These are phyloP conservation scores for Ophiodon elongatus DNA, from an alignment of 2,113 vertebrate genomes.

Conservation along the genomic window DNA sequence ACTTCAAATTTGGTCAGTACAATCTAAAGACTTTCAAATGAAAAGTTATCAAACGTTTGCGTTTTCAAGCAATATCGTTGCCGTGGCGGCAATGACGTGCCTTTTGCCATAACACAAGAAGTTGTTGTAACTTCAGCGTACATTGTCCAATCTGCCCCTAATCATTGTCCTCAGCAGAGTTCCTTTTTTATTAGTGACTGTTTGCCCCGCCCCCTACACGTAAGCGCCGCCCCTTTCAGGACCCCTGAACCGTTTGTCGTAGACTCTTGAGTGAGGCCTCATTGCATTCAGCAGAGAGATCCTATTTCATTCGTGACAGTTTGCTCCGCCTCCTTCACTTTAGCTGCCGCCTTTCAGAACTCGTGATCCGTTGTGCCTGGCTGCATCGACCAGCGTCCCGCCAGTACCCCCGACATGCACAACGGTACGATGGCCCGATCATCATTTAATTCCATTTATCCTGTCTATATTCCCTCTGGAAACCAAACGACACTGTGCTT, in stretches of 20 bases:
- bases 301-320: background rate
- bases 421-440: background rate
- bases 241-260: no score
- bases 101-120: background rate
- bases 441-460: constrained; percentile 34
- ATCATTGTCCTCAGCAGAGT: background rate
- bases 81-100: background rate
- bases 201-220: background rate
- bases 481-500: constrained; percentile 18
- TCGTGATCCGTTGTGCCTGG: background rate
- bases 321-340: background rate
- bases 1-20: background rate
- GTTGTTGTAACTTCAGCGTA: background rate
- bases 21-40: background rate
- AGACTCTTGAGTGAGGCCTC: no score
- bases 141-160: background rate
- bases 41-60: background rate
- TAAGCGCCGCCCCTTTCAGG: no score
- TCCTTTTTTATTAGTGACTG: background rate
- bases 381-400: no score
- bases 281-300: background rate
- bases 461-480: constrained; percentile 43
- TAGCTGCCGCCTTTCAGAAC: background rate
- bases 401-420: background rate
- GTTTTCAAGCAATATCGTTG: background rate